Percentiles rank a stretch among this genome's conserved stretches.
phyloP scores from a whole-genome alignment of 1,140 invertebrate species.

The Megathymus violae region DNA sequence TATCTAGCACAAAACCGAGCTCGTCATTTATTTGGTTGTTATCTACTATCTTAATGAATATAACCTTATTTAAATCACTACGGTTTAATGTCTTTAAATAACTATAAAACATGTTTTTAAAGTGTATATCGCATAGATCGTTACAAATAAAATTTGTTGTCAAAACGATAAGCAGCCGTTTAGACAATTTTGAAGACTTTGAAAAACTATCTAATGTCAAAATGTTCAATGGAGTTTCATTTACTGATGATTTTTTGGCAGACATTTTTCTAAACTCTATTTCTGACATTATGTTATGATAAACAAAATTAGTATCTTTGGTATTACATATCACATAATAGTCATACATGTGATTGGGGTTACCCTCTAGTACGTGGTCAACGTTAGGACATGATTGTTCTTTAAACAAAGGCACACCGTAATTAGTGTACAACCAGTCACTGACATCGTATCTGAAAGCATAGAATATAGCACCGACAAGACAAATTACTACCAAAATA shows the following conservation, averaged over 20 bases:
- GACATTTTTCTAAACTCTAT: conserved; percentile 86
- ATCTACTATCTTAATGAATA: conserved; percentile 77
- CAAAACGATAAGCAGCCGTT: conserved; percentile 74
- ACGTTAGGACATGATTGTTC: conserved; percentile 81
- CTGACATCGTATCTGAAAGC: conserved; percentile 90
- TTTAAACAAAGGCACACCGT: conserved; percentile 89
- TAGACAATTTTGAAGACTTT: conserved; percentile 79
- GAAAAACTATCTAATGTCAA: conserved; percentile 80
- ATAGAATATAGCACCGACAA: conserved; percentile 88
- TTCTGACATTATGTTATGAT: conserved; percentile 90
- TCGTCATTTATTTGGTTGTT: conserved; percentile 79
- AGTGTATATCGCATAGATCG: conserved; percentile 77
- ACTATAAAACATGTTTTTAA: conserved; percentile 80
- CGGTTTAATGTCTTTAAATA: conserved; percentile 78
- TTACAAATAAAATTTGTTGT: conserved; percentile 81
- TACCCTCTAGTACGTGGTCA: conserved; percentile 83
- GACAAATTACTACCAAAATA: conserved; percentile 88
- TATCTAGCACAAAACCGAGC: conserved; percentile 74
- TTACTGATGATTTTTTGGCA: conserved; percentile 65
- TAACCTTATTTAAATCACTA: conserved; percentile 75
- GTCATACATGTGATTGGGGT: conserved; percentile 91
- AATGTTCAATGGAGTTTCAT: conserved; percentile 72
- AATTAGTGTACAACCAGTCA: conserved; percentile 89
- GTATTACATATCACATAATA: conserved; percentile 95
- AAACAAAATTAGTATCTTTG: conserved; percentile 92